Evolutionary conservation across 2,113 vertebrate genomes (phyloP).

Genomic region (Zeus faber): DNA sequence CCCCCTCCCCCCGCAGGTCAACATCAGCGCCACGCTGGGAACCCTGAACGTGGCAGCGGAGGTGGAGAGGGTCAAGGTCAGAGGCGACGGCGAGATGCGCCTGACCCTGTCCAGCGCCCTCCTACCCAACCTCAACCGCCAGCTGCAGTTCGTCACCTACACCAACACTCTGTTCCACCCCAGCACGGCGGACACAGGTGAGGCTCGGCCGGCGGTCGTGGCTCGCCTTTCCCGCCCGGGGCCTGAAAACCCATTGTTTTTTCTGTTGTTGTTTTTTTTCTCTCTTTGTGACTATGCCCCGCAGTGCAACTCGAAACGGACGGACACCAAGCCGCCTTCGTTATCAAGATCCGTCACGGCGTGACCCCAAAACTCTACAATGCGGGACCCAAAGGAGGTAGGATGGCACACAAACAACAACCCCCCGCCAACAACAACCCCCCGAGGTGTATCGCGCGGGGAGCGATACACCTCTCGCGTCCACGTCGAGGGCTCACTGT

Average conservation of each 20-base stretch:
- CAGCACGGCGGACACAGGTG: constrained; percentile 86
- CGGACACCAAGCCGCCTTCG: constrained; percentile 80
- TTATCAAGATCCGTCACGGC: constrained; percentile 82
- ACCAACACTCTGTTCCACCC: constrained; percentile 84
- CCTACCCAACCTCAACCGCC: constrained; percentile 82
- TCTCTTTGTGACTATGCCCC: constrained; percentile 56
- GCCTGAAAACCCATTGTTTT: no score
- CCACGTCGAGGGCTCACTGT: no score
- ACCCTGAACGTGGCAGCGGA: constrained; percentile 82
- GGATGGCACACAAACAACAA: no score
- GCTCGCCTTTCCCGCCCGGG: neutral
- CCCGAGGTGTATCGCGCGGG: no score
- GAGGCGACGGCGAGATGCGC: constrained; percentile 77
- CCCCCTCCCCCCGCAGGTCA: constrained; percentile 66
- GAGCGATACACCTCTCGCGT: no score
- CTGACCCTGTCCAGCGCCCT: constrained; percentile 72
- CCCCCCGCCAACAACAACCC: no score
- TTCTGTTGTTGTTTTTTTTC: constrained; percentile 3
- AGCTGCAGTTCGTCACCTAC: constrained; percentile 88
- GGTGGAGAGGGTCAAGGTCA: constrained; percentile 78
- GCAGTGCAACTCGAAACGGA: constrained; percentile 86
- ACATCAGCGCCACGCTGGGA: constrained; percentile 79
- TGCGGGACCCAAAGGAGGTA: constrained; percentile 65
- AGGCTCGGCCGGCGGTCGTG: constrained; percentile 15
- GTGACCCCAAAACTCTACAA: constrained; percentile 84